A percentile compares a stretch with the other conserved stretches of the same genome.
Evolutionary conservation across 2,113 vertebrate species (phyloP).

Genomic region (Crypturellus undulatus): DNA sequence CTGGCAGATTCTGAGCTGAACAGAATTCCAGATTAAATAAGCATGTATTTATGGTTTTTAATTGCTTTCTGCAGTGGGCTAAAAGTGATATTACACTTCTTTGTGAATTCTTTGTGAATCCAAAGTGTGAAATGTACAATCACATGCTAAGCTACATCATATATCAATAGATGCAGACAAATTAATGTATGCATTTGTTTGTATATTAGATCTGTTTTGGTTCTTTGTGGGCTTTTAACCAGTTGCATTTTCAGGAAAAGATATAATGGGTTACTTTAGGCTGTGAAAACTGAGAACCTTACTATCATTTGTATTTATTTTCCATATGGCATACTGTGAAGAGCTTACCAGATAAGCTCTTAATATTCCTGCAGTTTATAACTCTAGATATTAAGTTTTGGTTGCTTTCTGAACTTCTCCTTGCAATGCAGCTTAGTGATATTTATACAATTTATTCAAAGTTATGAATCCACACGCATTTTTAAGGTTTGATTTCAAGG

Average conservation of each 20-base stretch:
- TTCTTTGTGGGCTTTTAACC: not conserved
- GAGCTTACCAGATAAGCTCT: slow-evolving; percentile 59
- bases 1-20: not conserved
- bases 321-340: slow-evolving; percentile 24
- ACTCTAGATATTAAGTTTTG: slow-evolving; percentile 43
- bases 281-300: not conserved
- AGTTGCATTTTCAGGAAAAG: not conserved
- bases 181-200: not conserved
- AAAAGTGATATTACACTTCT: not conserved
- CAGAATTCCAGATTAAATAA: not conserved
- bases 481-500: slow-evolving; percentile 31
- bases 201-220: not conserved
- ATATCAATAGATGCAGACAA: not conserved
- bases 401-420: slow-evolving; percentile 43
- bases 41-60: not conserved
- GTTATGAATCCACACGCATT: slow-evolving; percentile 23
- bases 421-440: slow-evolving; percentile 26
- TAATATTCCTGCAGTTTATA: slow-evolving; percentile 70
- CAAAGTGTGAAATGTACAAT: not conserved
- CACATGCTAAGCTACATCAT: not conserved
- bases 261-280: not conserved
- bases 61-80: not conserved
- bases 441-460: slow-evolving; percentile 30
- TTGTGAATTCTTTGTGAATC: not conserved
- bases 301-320: slow-evolving; percentile 47